Evolutionary conservation across 2,797 vertebrate genomes (phyloP).

Genomic region (Psittacula echo): DNA sequence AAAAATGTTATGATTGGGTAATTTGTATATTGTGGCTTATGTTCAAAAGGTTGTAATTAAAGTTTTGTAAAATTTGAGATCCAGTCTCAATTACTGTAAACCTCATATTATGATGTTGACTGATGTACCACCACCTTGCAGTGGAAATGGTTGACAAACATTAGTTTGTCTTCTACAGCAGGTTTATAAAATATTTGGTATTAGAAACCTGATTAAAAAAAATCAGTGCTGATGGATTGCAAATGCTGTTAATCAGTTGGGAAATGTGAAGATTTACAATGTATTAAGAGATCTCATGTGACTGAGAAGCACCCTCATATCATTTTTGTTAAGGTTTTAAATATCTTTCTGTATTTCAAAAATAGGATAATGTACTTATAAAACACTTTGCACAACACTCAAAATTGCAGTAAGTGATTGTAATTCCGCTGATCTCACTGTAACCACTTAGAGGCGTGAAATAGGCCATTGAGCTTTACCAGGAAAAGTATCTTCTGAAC

Average conservation of each 20-base stretch:
- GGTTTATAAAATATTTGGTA: background rate
- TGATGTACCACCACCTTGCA: conserved; percentile 35
- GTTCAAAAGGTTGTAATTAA: conserved; percentile 67
- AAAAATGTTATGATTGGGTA: conserved; percentile 68
- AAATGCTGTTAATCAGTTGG: conserved; percentile 13
- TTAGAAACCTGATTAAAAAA: conserved; percentile 8
- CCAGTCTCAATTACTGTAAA: conserved; percentile 47
- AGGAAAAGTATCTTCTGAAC: conserved; percentile 48
- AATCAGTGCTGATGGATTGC: background rate
- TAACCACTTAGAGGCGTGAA: conserved; percentile 60
- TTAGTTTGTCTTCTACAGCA: background rate
- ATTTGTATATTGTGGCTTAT: conserved; percentile 62
- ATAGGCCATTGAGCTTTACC: conserved; percentile 53
- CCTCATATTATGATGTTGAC: conserved; percentile 35
- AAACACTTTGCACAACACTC: conserved; percentile 61
- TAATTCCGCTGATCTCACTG: conserved; percentile 63
- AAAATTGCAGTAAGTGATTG: conserved; percentile 64
- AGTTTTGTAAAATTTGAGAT: conserved; percentile 58
- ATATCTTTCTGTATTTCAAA: conserved; percentile 64
- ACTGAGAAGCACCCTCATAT: conserved; percentile 19
- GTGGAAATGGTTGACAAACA: background rate
- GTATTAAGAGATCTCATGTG: conserved; percentile 30
- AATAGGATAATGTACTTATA: conserved; percentile 63
- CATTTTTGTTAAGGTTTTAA: conserved; percentile 63
- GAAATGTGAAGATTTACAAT: conserved; percentile 19